Evolutionary conservation across 2,888 invertebrate genomes (phyloP).

Genomic region (Ischnus inquisitorius): DNA sequence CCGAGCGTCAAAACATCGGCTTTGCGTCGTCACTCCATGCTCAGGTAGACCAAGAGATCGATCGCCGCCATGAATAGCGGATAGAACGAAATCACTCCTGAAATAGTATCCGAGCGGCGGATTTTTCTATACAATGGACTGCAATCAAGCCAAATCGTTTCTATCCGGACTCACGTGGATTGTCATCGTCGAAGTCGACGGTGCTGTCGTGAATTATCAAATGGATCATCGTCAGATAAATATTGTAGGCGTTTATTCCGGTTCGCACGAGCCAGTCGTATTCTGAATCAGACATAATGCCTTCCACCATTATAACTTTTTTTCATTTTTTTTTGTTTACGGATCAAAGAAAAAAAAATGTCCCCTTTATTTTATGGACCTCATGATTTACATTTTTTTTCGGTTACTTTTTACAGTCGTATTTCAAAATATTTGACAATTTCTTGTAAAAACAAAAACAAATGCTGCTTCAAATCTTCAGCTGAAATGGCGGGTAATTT

Average conservation of each 20-base stretch:
- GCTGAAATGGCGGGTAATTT: background rate
- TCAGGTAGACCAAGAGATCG: slow-evolving; percentile 78
- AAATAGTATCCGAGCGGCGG: slow-evolving; percentile 8
- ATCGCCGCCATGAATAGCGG: slow-evolving; percentile 76
- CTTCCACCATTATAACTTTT: slow-evolving; percentile 65
- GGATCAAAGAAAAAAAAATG: background rate
- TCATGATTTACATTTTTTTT: background rate
- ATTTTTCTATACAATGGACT: background rate
- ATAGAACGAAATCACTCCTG: slow-evolving; percentile 74
- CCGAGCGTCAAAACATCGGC: slow-evolving; percentile 12
- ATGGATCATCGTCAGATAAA: slow-evolving; percentile 81
- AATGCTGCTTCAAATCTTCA: background rate
- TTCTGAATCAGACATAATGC: slow-evolving; percentile 75
- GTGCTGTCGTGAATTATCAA: slow-evolving; percentile 76
- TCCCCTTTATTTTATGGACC: background rate
- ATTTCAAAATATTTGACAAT: background rate
- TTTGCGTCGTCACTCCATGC: slow-evolving; percentile 69
- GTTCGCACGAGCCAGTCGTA: slow-evolving; percentile 79
- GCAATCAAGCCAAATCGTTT: background rate
- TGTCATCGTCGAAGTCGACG: slow-evolving; percentile 70
- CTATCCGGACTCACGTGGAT: slow-evolving; percentile 73
- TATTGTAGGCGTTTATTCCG: slow-evolving; percentile 78
- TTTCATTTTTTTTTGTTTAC: slow-evolving; percentile 3
- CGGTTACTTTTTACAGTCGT: background rate
- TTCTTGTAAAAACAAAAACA: background rate